Base-by-base conservation (phyloP, 2,113 vertebrate species). In the Tichodroma muraria region DNA sequence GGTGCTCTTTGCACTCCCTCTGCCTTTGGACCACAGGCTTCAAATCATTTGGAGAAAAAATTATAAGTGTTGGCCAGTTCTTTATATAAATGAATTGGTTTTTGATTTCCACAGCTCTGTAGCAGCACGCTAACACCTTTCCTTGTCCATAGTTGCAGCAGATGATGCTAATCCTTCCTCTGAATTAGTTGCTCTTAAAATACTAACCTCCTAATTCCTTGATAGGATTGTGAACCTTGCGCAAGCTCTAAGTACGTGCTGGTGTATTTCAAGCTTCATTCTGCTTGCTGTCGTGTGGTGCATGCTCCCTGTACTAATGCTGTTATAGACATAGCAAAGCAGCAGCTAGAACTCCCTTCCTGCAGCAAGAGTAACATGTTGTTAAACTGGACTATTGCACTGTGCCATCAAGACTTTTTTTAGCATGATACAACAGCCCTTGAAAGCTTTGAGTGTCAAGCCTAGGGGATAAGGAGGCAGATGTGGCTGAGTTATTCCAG, bases 11-110 rank as follows among this genome's bases (percentile, higher is more conserved):
- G 57, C 73, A 10, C 50, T 60, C n/a, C 19, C 47, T 70, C 49
- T 92, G 72, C 80, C 49, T 90, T 93, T 50, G 82, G 88, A 93
- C 69, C 65, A 65, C 76, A 93, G 31, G 50, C 82, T 79, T 80
- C 60, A 71, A 65, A 84, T 86, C 31, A 72, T 93, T 80, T 6
- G 20, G 80, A 93, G 80, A 76, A 87, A n/a, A 90, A 93, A 84
- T 83, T 12, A 83, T 86, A 92, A 95, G 61, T 65, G 68, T 73
- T 95, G 80, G 75, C 85, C 71, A 59, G 57, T 90, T 93, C 75
- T 91, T 94, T 22, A 44, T 92, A 79, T 78, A 97, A 97, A 97
- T 98, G 97, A 98, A 98, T 98, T 97, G 97, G 97, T 98, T 98
- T 97, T 96, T 89, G 88, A 73, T 93, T 94, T 96, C 76, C 40